Conservation (phyloP, 2,888 invertebrate genomes). For the Eristalis tenax region DNA sequence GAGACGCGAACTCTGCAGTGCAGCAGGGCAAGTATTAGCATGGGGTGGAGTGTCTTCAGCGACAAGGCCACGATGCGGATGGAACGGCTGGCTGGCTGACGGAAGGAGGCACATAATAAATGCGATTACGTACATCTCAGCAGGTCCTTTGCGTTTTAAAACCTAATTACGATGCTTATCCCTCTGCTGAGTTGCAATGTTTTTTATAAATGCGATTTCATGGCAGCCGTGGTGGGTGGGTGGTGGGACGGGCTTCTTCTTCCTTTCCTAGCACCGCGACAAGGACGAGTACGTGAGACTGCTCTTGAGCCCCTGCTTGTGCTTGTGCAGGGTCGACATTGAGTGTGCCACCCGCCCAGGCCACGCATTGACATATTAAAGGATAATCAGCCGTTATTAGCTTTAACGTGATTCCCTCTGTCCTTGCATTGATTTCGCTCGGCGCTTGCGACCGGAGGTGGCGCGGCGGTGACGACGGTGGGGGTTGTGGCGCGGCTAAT, state of each 20-base stretch:
- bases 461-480: neutral
- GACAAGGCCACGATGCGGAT: slow-evolving; percentile 3
- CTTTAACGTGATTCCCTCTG: slow-evolving; percentile 15
- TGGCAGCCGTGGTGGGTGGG: too few species aligned
- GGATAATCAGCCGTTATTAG: slow-evolving; percentile 47
- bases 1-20: neutral
- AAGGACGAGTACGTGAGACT: neutral
- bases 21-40: slow-evolving; percentile 34
- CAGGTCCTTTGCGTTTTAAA: slow-evolving; percentile 59
- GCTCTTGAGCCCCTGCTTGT: neutral
- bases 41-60: slow-evolving; percentile 11
- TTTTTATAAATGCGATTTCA: slow-evolving; percentile 35
- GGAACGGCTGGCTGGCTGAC: neutral
- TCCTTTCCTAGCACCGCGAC: neutral
- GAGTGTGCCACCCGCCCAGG: neutral
- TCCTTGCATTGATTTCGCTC: neutral
- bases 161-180: slow-evolving; percentile 61
- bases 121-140: slow-evolving; percentile 57
- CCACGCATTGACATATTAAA: slow-evolving; percentile 34
- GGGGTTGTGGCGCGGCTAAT: slow-evolving; percentile 6
- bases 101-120: slow-evolving; percentile 51
- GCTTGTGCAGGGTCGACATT: neutral
- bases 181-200: slow-evolving; percentile 49
- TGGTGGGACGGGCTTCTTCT: too few species aligned
- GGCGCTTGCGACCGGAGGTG: neutral